phyloP scores from a whole-genome alignment of 1,140 invertebrate genomes.

The Ostrea denselamellosa region DNA sequence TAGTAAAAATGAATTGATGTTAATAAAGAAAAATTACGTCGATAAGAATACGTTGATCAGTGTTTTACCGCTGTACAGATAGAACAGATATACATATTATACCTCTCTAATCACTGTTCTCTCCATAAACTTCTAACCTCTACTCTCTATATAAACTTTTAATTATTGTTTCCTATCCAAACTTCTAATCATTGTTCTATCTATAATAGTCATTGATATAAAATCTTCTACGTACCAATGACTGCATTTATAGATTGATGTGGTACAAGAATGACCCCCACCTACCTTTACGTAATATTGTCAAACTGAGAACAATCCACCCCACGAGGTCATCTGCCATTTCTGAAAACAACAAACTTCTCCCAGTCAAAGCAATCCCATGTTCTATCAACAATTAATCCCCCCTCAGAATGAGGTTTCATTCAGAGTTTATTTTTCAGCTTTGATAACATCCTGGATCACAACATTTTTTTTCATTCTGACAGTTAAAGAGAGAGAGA shows the following conservation, averaged over 20 bases:
- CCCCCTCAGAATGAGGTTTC: neutral
- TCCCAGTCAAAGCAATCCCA: conserved; percentile 9
- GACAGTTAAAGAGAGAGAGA: neutral
- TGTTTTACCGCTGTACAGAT: too few species aligned
- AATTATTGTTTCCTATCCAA: too few species aligned
- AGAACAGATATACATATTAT: too few species aligned
- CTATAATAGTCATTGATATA: too few species aligned
- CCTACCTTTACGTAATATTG: conserved; percentile 11
- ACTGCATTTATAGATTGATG: neutral
- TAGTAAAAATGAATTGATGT: too few species aligned
- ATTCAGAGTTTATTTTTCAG: neutral
- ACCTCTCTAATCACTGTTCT: too few species aligned
- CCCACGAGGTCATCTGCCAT: conserved; percentile 4
- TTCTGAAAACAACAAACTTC: neutral
- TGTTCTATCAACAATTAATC: neutral
- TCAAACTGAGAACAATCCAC: neutral
- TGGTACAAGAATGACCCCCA: neutral
- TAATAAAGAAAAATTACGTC: too few species aligned
- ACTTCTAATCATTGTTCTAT: too few species aligned
- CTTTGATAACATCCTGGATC: conserved; percentile 27
- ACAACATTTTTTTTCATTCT: conserved; percentile 34
- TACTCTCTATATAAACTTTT: too few species aligned
- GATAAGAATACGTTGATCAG: too few species aligned
- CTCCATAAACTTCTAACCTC: too few species aligned
- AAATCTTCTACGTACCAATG: too few species aligned